A percentile compares a stretch with the other conserved stretches of the same genome.
phyloP scores from a whole-genome alignment of 2,797 vertebrate genomes.

The Micromesistius poutassou region DNA sequence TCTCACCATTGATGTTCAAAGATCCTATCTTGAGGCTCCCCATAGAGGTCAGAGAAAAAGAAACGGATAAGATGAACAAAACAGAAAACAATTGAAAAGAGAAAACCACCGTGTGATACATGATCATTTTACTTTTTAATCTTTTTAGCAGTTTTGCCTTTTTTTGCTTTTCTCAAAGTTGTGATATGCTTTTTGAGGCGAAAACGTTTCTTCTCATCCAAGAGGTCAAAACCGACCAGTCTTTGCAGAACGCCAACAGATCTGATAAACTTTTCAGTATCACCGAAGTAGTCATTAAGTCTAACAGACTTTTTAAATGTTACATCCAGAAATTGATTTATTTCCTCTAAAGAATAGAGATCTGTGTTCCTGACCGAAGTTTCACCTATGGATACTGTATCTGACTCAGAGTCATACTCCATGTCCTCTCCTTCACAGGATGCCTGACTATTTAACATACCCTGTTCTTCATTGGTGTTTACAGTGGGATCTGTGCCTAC shows the following conservation, averaged over 20 bases:
- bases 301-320: neutral
- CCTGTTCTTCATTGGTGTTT: neutral
- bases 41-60: neutral
- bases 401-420: neutral
- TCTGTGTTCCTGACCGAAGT: neutral
- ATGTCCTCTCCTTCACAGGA: neutral
- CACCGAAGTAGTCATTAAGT: neutral
- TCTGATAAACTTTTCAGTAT: neutral
- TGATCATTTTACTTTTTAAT: no score
- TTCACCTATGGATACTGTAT: neutral
- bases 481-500: neutral
- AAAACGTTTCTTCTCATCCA: no score
- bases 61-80: neutral
- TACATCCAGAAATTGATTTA: neutral
- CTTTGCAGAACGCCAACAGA: neutral
- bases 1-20: neutral
- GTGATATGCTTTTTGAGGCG: no score
- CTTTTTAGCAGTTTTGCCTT: no score
- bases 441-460: neutral
- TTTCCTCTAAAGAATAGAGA: neutral
- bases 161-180: no score
- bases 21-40: neutral
- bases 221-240: neutral
- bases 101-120: neutral
- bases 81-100: no score